phyloP scores from a whole-genome alignment of 2,113 vertebrate genomes.

The Chionomys nivalis region DNA sequence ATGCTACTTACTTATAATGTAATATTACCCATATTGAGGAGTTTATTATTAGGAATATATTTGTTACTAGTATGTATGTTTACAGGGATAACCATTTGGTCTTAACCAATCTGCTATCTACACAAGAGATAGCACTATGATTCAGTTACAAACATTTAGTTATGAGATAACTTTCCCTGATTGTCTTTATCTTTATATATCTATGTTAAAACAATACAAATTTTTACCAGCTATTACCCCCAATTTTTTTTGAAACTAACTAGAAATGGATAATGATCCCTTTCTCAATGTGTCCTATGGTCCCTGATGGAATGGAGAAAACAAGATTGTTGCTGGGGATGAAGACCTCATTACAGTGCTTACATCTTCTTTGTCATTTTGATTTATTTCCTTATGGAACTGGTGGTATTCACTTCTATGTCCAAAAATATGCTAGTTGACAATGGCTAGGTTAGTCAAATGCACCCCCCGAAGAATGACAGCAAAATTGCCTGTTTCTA shows the following conservation, averaged over 20 bases:
- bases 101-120: background rate
- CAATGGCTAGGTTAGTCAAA: background rate
- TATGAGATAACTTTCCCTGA: background rate
- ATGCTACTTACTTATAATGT: background rate
- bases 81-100: background rate
- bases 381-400: background rate
- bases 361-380: background rate
- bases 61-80: background rate
- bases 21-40: background rate
- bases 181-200: background rate
- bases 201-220: background rate
- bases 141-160: background rate
- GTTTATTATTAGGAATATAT: background rate
- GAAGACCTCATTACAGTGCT: background rate
- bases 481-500: background rate
- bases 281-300: background rate
- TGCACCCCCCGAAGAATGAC: background rate
- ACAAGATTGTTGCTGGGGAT: background rate
- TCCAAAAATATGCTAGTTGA: background rate
- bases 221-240: background rate
- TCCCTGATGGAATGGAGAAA: background rate
- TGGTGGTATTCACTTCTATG: background rate
- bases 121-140: background rate
- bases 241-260: background rate
- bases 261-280: background rate